phyloP scores from a whole-genome alignment of 2,888 invertebrate genomes.

The Eupeodes luniger region DNA sequence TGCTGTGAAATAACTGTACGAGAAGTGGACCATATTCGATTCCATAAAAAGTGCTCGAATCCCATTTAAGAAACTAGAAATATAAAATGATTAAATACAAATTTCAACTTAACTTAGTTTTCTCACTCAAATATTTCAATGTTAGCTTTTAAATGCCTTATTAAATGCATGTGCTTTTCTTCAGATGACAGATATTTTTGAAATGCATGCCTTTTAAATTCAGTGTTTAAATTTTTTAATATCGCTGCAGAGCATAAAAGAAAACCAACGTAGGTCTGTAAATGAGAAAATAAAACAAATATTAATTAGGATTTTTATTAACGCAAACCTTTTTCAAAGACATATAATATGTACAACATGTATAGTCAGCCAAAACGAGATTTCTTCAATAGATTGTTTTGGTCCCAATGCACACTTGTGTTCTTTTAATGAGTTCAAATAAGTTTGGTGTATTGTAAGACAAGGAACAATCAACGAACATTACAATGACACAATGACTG shows the following conservation, averaged over 20 bases:
- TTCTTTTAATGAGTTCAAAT: too few relatives aligned
- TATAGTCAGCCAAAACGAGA: too few relatives aligned
- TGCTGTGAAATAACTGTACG: conserved; percentile 55
- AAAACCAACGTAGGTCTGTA: conserved; percentile 53
- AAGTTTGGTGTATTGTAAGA: too few relatives aligned
- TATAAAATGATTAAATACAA: background rate
- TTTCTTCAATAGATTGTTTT: too few relatives aligned
- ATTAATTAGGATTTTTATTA: too few relatives aligned
- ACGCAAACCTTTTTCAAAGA: too few relatives aligned
- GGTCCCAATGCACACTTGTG: too few relatives aligned
- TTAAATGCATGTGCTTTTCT: conserved; percentile 13
- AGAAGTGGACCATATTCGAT: conserved; percentile 47
- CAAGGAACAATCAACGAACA: too few relatives aligned
- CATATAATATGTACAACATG: too few relatives aligned
- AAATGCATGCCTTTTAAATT: conserved; percentile 12
- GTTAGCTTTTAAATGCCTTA: conserved; percentile 32
- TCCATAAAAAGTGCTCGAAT: conserved; percentile 36
- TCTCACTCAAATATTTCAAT: conserved; percentile 48
- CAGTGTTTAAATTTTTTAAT: conserved; percentile 39
- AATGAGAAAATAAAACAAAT: background rate
- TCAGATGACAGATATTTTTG: background rate
- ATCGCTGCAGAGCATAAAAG: conserved; percentile 44
- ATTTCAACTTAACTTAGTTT: background rate
- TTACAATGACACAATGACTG: too few relatives aligned
- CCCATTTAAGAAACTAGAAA: conserved; percentile 43